phyloP scores from a whole-genome alignment of 2,888 invertebrate species.

The Andrena chrysosceles region DNA sequence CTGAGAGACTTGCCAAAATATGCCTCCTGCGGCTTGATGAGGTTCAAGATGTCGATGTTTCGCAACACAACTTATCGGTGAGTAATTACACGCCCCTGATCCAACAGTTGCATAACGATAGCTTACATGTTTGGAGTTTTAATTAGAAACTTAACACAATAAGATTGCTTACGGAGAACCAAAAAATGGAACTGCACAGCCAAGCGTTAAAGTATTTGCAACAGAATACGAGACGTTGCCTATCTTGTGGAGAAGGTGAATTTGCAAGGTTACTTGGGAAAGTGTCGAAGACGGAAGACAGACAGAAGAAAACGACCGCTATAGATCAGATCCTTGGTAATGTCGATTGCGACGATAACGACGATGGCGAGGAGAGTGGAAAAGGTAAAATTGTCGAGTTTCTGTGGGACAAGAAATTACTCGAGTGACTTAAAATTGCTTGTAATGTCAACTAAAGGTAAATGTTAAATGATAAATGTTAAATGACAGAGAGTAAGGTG shows the following conservation, averaged over 20 bases:
- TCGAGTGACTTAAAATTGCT: too few species aligned
- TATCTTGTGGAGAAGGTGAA: conserved; percentile 86
- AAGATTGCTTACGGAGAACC: conserved; percentile 87
- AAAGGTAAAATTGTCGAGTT: background rate
- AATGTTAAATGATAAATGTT: background rate
- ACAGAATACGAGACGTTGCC: conserved; percentile 87
- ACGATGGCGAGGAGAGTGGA: background rate
- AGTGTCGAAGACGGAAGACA: conserved; percentile 40
- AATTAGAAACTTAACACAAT: background rate
- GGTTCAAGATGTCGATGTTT: conserved; percentile 87
- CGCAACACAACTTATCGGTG: conserved; percentile 87
- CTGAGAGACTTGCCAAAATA: conserved; percentile 87
- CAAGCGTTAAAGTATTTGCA: conserved; percentile 87
- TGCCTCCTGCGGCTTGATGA: conserved; percentile 88
- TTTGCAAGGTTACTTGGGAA: conserved; percentile 86
- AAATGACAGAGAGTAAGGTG: background rate
- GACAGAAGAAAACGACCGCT: conserved; percentile 40
- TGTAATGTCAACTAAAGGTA: background rate
- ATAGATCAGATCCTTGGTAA: conserved; percentile 53
- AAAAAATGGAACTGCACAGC: conserved; percentile 88
- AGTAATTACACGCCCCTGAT: conserved; percentile 9
- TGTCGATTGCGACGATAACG: conserved; percentile 30
- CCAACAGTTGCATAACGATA: background rate
- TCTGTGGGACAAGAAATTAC: too few species aligned
- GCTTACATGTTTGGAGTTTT: background rate